These are phyloP conservation scores for Alca torda DNA, from an alignment of 2,797 vertebrate genomes.

Conservation along the genomic window DNA sequence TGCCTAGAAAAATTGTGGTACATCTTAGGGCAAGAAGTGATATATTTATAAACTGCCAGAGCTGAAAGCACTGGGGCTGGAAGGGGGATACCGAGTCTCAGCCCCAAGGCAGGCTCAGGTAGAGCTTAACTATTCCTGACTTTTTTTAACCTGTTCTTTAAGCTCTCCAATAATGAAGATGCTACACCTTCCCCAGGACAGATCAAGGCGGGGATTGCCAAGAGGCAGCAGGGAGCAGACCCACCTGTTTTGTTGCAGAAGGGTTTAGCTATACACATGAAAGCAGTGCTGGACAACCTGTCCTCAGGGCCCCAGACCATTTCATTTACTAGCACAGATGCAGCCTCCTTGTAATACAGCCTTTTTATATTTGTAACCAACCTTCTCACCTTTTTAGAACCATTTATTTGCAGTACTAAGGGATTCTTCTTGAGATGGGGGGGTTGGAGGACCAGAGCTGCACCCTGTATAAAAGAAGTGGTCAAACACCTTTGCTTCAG, in stretches of 20 bases:
- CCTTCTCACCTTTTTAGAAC: neutral
- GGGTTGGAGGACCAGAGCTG: neutral
- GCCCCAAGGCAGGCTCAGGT: neutral
- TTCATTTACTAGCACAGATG: neutral
- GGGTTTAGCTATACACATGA: neutral
- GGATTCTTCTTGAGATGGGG: neutral
- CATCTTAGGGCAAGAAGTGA: neutral
- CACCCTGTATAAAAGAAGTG: neutral
- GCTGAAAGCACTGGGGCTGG: neutral
- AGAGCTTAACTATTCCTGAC: neutral
- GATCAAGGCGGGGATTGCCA: neutral
- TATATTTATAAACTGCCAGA: conserved; percentile 27
- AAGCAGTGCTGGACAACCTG: neutral
- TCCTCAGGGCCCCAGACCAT: neutral
- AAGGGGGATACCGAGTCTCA: neutral
- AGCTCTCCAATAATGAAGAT: neutral
- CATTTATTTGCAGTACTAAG: neutral
- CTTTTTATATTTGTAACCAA: neutral
- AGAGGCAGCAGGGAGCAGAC: neutral
- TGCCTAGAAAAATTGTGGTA: neutral
- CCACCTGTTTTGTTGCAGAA: neutral
- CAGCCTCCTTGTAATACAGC: neutral
- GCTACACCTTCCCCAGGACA: neutral
- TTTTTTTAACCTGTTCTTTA: neutral
- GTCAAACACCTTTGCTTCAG: neutral